A percentile compares a stretch with the other conserved stretches of the same genome.
phyloP scores from a whole-genome alignment of 2,888 invertebrate genomes.

The Proisotoma minuta region DNA sequence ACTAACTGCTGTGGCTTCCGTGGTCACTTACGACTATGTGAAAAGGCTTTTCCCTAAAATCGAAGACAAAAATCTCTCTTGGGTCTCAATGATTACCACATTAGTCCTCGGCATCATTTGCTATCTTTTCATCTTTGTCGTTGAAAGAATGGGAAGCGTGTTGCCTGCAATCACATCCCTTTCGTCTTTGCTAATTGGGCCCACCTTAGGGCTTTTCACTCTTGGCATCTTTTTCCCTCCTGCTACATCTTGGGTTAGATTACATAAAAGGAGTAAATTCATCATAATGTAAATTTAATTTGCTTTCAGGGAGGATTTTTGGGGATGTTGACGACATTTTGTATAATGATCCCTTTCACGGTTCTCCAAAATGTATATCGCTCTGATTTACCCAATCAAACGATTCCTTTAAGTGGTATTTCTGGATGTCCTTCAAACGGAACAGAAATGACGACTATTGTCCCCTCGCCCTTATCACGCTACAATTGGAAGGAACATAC shows the following conservation, averaged over 20 bases:
- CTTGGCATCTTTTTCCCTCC: background rate
- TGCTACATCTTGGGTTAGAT: background rate
- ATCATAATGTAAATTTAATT: background rate
- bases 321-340: background rate
- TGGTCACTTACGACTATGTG: slow-evolving; percentile 2
- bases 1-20: background rate
- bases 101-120: background rate
- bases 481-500: no score
- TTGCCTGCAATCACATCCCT: background rate
- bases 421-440: no score
- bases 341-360: background rate
- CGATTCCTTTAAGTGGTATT: background rate
- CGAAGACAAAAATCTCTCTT: background rate
- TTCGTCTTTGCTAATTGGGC: background rate
- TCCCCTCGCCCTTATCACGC: no score
- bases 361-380: background rate
- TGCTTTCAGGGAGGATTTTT: background rate
- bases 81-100: background rate
- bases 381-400: background rate
- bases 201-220: background rate
- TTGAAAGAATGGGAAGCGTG: background rate
- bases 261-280: background rate
- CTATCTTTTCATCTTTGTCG: background rate
- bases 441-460: no score
- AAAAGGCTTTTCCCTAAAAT: background rate